Evolutionary conservation across 2,113 vertebrate genomes (phyloP), one percentile per base, ranked within the genome.

Genomic region (Alectura lathami): DNA sequence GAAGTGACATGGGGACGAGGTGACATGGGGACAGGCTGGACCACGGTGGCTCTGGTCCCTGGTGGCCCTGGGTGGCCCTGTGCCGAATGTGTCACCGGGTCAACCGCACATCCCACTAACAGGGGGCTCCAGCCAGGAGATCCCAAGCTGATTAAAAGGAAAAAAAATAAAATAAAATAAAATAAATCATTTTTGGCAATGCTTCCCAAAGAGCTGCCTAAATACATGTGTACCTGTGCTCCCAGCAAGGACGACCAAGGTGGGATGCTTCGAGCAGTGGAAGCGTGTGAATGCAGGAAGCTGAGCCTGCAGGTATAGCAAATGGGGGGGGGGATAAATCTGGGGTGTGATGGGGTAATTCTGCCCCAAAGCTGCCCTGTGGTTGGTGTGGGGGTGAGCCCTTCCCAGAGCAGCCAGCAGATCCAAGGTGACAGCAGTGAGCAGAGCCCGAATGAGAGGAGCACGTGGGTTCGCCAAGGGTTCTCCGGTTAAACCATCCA

Each of bases 31-130:
- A 66, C 5, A 67, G 62, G 32, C 27, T 79, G 64, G 64, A 62
- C 54, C 3, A 2, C 0, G 1, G 50, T 0, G 1, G 30, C 73
- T 45, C 47, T 4, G 1, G 1, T 54, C 40, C 48, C 34, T 24
- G 11, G 8, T 30, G 47, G 54, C 29, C 16, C 40, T 18, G 17
- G 40, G 51, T n/a, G 45, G 8, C 69, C 60, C 51, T 74, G 36
- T 45, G 17, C 60, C 1, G 2, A 5, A 23, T 4, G 0, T 23
- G 50, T 64, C 73, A 83, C 32, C 9, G 0, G 24, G 42, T 57
- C 42, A 70, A 17, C 40, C 3, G 1, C 48, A 8, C 34, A 40
- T 70, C 48, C 42, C 11, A 11, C 16, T 26, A 26, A 27, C 36
- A 3, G 5, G 27, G 36, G 59, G 34, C 59, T 62, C 34, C 17